Conservation (phyloP, 2,888 invertebrate species). For the Macrophya annulata region DNA sequence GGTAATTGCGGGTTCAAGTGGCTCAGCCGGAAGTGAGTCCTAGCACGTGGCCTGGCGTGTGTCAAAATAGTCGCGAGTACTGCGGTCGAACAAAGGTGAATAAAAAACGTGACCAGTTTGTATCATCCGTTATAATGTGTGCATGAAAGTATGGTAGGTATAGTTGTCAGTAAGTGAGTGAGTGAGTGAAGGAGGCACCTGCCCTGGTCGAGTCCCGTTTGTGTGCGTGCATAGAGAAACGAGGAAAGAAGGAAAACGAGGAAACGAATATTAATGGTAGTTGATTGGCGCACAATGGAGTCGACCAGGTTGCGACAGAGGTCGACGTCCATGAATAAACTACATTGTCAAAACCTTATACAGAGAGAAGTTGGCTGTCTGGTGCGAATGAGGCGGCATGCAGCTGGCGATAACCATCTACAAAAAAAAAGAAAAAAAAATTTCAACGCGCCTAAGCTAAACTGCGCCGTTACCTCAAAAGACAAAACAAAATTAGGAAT, state of each 20-base stretch:
- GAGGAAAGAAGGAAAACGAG: constrained; percentile 30
- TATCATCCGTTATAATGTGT: constrained; percentile 8
- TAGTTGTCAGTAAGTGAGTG: neutral
- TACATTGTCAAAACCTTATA: constrained; percentile 34
- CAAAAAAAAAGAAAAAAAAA: neutral
- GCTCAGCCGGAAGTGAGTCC: constrained; percentile 40
- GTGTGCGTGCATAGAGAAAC: constrained; percentile 6
- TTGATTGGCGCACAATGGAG: constrained; percentile 72
- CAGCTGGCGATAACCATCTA: constrained; percentile 36
- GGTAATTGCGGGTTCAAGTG: constrained; percentile 50
- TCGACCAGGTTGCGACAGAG: constrained; percentile 39
- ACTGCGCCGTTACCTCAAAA: neutral
- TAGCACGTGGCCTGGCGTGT: constrained; percentile 51
- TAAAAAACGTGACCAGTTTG: constrained; percentile 32
- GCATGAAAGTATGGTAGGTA: neutral
- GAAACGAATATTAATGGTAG: constrained; percentile 60
- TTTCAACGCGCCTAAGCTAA: constrained; percentile 2
- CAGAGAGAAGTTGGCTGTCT: neutral
- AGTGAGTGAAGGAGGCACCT: constrained; percentile 8
- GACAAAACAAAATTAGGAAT: neutral
- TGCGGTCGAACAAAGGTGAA: neutral
- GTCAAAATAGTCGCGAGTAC: constrained; percentile 26
- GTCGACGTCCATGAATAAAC: constrained; percentile 44
- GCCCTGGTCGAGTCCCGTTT: neutral
- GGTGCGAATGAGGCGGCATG: constrained; percentile 29